Evolutionary conservation across 2,888 invertebrate genomes (phyloP), one percentile per base, ranked within the genome.

Genomic region (Andrena fulva): DNA sequence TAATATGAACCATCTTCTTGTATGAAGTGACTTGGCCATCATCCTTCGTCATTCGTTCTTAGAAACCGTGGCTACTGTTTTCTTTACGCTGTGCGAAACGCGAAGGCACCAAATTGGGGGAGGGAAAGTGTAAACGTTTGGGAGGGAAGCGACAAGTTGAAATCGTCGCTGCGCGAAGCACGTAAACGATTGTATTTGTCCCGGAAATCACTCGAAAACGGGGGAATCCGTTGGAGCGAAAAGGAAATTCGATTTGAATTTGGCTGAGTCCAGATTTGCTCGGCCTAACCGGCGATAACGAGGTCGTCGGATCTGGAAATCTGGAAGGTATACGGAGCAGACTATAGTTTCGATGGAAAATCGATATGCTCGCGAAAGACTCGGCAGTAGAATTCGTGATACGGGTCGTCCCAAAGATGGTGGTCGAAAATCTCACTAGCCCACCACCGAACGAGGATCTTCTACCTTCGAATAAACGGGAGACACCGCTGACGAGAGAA

Each of bases 181-280:
- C 67, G 75, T 59, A 52, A 75, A 68, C 80, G 75, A 80, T 80
- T 72, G 82, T 63, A 59, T 75, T 80, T 71, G 71, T 56, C 12
- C 56, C 20, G 75, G 80, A 80, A 80, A 79, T 75, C 74, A 60
- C 20, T 60, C 59, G 66, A 66, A 80, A 79, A 70, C 79, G 54
- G 62, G 8, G 24, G 67, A 67, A 71, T 33, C 68, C 67, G 48
- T 59, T 59, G 56, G 56, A 31, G 62, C 75, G 71, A 42, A 29
- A 70, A 52, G 72, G 75, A 73, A 82, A 82, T 73, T 84, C 78
- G 82, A 82, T 78, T 76, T 78, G 78, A 82, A 82, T 82, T 72
- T 76, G 76, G 76, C 75, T 56, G 72, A 69, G 77, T 82, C 76
- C 75, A 71, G 66, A 82, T 79, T 78, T 73, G 78, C 67, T 63